phyloP scores from a whole-genome alignment of 2,888 invertebrate species.

The Linnaemya tessellans region DNA sequence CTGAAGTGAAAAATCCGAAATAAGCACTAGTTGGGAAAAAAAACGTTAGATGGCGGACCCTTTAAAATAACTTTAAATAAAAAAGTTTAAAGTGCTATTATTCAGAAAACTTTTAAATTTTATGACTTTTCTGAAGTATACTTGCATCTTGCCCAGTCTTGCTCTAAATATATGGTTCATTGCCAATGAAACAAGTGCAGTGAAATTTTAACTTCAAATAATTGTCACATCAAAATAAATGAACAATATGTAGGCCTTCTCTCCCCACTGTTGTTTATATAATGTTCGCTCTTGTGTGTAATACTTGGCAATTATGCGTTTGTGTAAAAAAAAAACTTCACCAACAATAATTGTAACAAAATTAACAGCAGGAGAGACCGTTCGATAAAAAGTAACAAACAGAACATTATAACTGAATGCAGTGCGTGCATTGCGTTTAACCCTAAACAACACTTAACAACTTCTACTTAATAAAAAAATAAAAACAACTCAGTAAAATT shows the following conservation, averaged over 20 bases:
- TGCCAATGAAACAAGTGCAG: neutral
- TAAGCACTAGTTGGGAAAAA: too few relatives aligned
- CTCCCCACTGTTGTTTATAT: constrained; percentile 39
- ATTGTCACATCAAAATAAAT: neutral
- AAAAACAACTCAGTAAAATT: constrained; percentile 52
- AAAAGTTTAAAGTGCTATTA: too few relatives aligned
- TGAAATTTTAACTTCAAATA: neutral
- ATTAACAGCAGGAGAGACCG: constrained; percentile 31
- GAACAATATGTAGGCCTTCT: neutral
- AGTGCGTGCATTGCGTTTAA: constrained; percentile 50
- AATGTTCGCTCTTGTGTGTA: constrained; percentile 38
- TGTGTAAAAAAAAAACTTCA: constrained; percentile 28
- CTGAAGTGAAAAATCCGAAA: too few relatives aligned
- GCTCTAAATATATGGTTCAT: too few relatives aligned
- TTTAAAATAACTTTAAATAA: too few relatives aligned
- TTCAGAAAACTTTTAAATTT: too few relatives aligned
- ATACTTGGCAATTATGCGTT: constrained; percentile 64
- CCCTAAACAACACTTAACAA: constrained; percentile 36
- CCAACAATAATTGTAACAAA: constrained; percentile 39
- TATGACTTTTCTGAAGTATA: too few relatives aligned
- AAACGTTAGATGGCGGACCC: too few relatives aligned
- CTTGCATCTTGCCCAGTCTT: too few relatives aligned
- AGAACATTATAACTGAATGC: constrained; percentile 19
- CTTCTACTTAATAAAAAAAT: constrained; percentile 18
- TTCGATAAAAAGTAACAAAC: neutral